Conservation (phyloP, 2,888 invertebrate genomes). For the Steinernema scapterisci region DNA sequence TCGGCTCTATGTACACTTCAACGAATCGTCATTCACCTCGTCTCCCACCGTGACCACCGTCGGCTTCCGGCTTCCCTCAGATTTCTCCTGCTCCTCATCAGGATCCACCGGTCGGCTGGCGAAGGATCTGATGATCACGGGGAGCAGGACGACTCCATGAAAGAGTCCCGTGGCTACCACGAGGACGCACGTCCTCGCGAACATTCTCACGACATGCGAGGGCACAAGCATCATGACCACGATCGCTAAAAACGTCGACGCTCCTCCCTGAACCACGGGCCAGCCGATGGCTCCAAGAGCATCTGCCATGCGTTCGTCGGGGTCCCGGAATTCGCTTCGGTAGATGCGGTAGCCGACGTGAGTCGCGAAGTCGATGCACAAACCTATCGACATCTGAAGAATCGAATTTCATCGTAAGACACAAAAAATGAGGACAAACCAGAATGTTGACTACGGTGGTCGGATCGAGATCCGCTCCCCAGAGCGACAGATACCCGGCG, state of each 20-base stretch:
- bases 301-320: slow-evolving; percentile 56
- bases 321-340: slow-evolving; percentile 44
- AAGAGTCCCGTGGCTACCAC: slow-evolving; percentile 66
- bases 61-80: neutral
- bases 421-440: slow-evolving; percentile 39
- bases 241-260: slow-evolving; percentile 59
- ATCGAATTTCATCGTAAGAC: neutral
- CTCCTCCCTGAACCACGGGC: slow-evolving; percentile 67
- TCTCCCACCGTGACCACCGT: slow-evolving; percentile 17
- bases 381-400: slow-evolving; percentile 65
- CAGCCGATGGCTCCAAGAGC: slow-evolving; percentile 66
- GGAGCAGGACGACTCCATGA: slow-evolving; percentile 65
- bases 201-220: slow-evolving; percentile 66
- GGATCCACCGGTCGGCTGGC: slow-evolving; percentile 30
- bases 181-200: slow-evolving; percentile 63
- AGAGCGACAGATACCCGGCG: slow-evolving; percentile 64
- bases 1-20: slow-evolving; percentile 15
- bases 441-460: slow-evolving; percentile 67
- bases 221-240: slow-evolving; percentile 62
- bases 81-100: neutral
- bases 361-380: slow-evolving; percentile 67
- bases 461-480: slow-evolving; percentile 67
- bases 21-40: neutral
- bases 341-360: slow-evolving; percentile 66
- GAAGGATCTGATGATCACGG: slow-evolving; percentile 60